These are phyloP conservation scores for Apoderus coryli DNA, from an alignment of 2,888 invertebrate genomes.

Conservation along the genomic window DNA sequence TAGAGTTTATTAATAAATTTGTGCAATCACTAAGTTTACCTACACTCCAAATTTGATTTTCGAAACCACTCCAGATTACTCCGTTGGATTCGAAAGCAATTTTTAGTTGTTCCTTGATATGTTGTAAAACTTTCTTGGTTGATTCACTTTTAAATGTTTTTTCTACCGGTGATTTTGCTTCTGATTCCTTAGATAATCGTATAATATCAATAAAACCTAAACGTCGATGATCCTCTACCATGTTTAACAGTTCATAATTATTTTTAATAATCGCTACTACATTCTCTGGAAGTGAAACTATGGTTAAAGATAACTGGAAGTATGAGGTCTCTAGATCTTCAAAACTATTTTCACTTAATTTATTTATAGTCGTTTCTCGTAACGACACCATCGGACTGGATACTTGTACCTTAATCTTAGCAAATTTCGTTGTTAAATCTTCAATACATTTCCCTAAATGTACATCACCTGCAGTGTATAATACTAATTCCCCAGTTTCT, in stretches of 20 bases:
- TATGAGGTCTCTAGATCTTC: constrained; percentile 16
- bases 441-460: constrained; percentile 92
- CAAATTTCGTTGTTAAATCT: constrained; percentile 72
- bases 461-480: constrained; percentile 92
- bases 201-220: constrained; percentile 22
- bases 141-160: constrained; percentile 22
- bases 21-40: constrained; percentile 82
- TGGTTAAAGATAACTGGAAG: constrained; percentile 50
- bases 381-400: constrained; percentile 95
- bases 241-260: constrained; percentile 55
- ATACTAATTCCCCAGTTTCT: constrained; percentile 88
- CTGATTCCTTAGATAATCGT: constrained; percentile 22
- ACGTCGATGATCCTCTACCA: constrained; percentile 33
- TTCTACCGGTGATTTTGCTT: constrained; percentile 22
- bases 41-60: constrained; percentile 73
- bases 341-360: constrained; percentile 43
- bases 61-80: constrained; percentile 27
- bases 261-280: constrained; percentile 58
- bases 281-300: constrained; percentile 57
- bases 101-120: constrained; percentile 40
- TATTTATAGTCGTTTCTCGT: constrained; percentile 78
- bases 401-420: constrained; percentile 73
- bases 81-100: constrained; percentile 40
- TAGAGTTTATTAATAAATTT: constrained; percentile 77
- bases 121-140: constrained; percentile 18